These are phyloP conservation scores for Gymnobelideus leadbeateri DNA, from an alignment of 2,113 vertebrate genomes.

Conservation along the genomic window DNA sequence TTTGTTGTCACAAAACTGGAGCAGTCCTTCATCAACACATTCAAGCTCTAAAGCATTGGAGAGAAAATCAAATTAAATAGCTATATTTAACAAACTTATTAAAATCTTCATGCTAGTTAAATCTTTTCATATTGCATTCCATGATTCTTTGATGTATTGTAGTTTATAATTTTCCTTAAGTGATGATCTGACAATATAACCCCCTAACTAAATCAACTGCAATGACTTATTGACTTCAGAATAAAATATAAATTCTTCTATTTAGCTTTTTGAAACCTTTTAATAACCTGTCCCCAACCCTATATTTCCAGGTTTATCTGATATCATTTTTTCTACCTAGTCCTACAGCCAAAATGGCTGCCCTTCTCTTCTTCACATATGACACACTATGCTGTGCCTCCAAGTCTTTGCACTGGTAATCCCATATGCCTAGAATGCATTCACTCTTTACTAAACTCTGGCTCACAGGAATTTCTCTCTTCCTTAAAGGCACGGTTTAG, in stretches of 20 bases:
- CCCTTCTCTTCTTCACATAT: neutral
- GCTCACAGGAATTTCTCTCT: neutral
- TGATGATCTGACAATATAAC: neutral
- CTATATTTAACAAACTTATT: neutral
- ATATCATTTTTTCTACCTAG: neutral
- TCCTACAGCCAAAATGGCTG: neutral
- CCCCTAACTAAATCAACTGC: neutral
- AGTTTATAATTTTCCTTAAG: neutral
- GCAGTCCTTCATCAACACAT: constrained; percentile 90
- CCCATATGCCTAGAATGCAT: neutral
- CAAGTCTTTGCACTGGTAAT: neutral
- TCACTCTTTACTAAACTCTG: neutral
- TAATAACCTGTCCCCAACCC: neutral
- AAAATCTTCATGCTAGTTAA: constrained; percentile 23
- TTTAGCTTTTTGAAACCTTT: neutral
- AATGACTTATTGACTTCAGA: neutral
- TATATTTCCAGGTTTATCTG: neutral
- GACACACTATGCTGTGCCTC: neutral
- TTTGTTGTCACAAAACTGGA: constrained; percentile 92
- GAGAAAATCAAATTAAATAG: constrained; percentile 59
- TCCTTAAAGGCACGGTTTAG: neutral
- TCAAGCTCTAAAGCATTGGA: constrained; percentile 87
- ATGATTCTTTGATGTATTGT: neutral
- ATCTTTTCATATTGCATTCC: neutral
- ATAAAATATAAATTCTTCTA: neutral